Percentiles rank a stretch among this genome's conserved stretches.
These are phyloP conservation scores for Alfaro cultratus DNA, from an alignment of 2,797 vertebrate species.

Conservation along the genomic window DNA sequence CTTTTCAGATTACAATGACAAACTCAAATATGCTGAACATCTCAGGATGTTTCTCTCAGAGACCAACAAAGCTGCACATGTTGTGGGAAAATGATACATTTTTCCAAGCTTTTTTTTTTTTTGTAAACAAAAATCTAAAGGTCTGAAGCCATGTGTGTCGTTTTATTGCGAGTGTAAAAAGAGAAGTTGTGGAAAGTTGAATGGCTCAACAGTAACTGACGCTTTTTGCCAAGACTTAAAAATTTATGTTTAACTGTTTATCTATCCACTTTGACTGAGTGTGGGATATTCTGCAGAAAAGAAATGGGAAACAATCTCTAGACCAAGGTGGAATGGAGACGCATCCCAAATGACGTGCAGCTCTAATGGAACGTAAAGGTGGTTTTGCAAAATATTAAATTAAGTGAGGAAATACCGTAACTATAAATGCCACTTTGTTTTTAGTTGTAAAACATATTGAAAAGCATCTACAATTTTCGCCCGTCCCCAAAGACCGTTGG, in stretches of 20 bases:
- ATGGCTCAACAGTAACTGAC: background rate
- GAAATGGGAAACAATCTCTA: background rate
- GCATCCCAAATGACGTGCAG: background rate
- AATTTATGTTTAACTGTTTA: background rate
- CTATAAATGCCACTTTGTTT: background rate
- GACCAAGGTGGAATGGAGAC: background rate
- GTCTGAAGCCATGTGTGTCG: background rate
- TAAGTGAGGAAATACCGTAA: background rate
- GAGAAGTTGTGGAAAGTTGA: background rate
- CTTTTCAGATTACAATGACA: background rate
- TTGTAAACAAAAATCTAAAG: background rate
- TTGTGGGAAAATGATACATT: background rate
- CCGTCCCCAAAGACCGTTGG: background rate
- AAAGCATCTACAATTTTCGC: background rate
- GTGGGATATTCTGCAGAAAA: background rate
- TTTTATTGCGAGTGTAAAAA: background rate
- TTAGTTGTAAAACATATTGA: background rate
- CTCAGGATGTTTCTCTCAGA: background rate
- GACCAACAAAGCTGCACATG: background rate
- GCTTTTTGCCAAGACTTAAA: background rate
- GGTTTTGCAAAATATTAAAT: background rate
- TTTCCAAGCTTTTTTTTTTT: background rate
- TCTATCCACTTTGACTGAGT: background rate
- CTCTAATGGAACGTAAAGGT: background rate
- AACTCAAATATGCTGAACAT: background rate